A percentile compares a stretch with the other conserved stretches of the same genome.
phyloP scores from a whole-genome alignment of 2,888 invertebrate genomes.

The Orthosia incerta region DNA sequence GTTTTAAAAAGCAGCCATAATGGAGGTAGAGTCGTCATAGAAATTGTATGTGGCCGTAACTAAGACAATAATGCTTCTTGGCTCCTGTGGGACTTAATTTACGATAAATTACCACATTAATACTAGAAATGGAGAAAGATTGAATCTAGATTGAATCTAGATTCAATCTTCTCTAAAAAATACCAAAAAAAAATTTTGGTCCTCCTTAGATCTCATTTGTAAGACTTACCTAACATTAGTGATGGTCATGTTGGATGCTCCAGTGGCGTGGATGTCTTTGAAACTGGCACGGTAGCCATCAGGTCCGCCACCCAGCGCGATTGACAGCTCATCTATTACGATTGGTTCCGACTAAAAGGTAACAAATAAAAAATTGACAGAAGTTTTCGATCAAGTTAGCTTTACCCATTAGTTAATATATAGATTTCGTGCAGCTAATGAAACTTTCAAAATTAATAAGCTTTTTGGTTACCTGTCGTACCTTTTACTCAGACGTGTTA shows the following conservation, averaged over 20 bases:
- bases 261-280: conserved; percentile 95
- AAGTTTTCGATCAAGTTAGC: conserved; percentile 10
- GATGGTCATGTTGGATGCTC: conserved; percentile 95
- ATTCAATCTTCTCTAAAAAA: no score
- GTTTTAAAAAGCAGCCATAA: neutral
- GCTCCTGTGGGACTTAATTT: neutral
- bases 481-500: neutral
- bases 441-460: neutral
- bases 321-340: conserved; percentile 95
- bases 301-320: conserved; percentile 95
- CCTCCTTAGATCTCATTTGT: neutral
- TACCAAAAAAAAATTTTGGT: no score
- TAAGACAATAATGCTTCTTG: neutral
- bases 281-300: conserved; percentile 96
- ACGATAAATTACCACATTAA: neutral
- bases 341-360: conserved; percentile 93
- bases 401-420: neutral
- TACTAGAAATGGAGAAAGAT: neutral
- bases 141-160: no score
- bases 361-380: neutral
- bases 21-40: neutral
- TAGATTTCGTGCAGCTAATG: neutral
- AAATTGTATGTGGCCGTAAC: neutral
- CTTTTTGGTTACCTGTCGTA: neutral
- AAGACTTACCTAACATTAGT: conserved; percentile 93